phyloP scores from a whole-genome alignment of 2,888 invertebrate species.

The Thecophora atra region DNA sequence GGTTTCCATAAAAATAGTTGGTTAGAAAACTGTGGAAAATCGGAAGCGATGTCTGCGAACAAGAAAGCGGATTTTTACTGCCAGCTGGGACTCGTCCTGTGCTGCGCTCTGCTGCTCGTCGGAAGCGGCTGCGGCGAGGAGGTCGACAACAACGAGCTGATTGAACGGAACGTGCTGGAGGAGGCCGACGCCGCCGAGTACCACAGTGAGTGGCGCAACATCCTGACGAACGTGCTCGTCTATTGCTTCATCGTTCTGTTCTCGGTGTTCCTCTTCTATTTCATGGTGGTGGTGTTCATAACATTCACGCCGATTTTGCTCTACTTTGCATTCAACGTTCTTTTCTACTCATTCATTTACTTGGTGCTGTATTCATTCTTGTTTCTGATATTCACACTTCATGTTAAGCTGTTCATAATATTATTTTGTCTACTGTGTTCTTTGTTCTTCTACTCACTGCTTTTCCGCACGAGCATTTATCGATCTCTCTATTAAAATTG shows the following conservation, averaged over 20 bases:
- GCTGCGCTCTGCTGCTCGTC: conserved; percentile 44
- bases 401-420: neutral
- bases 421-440: neutral
- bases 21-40: neutral
- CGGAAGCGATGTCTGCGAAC: conserved; percentile 3
- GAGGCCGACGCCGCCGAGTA: conserved; percentile 51
- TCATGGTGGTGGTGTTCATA: conserved; percentile 18
- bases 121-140: conserved; percentile 48
- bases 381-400: conserved; percentile 5
- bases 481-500: conserved; percentile 13
- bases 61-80: neutral
- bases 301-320: conserved; percentile 19
- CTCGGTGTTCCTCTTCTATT: conserved; percentile 19
- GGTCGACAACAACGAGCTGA: conserved; percentile 55
- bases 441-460: neutral
- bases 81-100: conserved; percentile 41
- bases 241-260: conserved; percentile 6
- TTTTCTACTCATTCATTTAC: conserved; percentile 11
- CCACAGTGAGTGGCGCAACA: conserved; percentile 53
- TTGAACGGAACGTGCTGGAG: conserved; percentile 9
- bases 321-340: conserved; percentile 7
- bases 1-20: neutral
- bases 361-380: neutral
- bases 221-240: conserved; percentile 8
- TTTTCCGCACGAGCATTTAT: neutral